Evolutionary conservation across 2,888 invertebrate species (phyloP), one percentile per base, ranked within the genome.

Genomic region (Acronicta psi): DNA sequence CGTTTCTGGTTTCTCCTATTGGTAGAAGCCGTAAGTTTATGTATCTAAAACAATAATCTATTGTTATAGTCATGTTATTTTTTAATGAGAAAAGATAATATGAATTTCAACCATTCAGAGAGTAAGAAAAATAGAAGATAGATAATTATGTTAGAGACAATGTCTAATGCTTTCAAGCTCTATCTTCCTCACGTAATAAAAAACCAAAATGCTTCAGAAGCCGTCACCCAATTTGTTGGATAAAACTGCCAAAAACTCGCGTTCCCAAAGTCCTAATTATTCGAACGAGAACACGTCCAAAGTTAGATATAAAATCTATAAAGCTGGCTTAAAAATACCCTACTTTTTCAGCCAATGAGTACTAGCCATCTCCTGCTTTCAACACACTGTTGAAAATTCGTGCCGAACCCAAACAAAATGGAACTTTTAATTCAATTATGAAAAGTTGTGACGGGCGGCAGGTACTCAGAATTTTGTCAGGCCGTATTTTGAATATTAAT

Each of bases 371-470:
- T 40, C 59, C 13, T 16, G 43, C 23, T 45, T 17, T 17, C 41
- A 45, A 29, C 50, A 31, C 13, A 9, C 17, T 45, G 41, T 37
- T 46, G 42, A 41, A 63, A 68, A 49, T 63, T 29, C 51, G 43
- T 54, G 18, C n/a, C 1, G 20, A 46, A 41, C 53, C 66, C 51
- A 31, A 45, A 53, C 57, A 59, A 29, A 69, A 59, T 38, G 14
- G 45, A 61, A 73, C 59, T 73, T 73, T 65, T 67, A 70, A 67
- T 73, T 70, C 54, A 73, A 73, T 69, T 69, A 58, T 54, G 41
- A 58, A 57, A 73, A 73, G 63, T 67, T 70, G 10, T 18, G 52
- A 59, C 44, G 37, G 31, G 20, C 40, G 60, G 50, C 49, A 52
- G 69, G 61, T 65, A 34, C 34, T 45, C 37, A 13, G 45, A 68